phyloP scores from a whole-genome alignment of 2,113 vertebrate species.

The Tor tambroides region DNA sequence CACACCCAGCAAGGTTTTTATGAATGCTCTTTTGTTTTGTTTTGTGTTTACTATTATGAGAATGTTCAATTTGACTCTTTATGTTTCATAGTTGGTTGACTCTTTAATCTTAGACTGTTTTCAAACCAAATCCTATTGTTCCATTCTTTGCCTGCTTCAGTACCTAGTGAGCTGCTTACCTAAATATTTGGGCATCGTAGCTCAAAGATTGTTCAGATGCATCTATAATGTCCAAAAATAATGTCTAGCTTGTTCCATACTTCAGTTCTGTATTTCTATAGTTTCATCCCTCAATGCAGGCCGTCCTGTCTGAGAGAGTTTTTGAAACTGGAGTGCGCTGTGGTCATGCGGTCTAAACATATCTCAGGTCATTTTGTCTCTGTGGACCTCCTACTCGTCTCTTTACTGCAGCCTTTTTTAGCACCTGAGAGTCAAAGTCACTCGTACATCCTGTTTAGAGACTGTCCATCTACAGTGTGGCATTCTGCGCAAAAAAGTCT shows the following conservation, averaged over 20 bases:
- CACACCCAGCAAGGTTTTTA: constrained; percentile 82
- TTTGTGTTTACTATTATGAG: background rate
- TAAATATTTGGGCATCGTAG: background rate
- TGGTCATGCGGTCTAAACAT: constrained; percentile 29
- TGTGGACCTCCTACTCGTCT: background rate
- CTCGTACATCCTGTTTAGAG: background rate
- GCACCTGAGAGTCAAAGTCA: background rate
- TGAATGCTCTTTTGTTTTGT: background rate
- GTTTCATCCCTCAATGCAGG: background rate
- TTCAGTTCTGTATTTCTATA: background rate
- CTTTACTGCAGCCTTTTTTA: background rate
- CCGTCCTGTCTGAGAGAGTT: background rate
- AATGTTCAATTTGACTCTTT: background rate
- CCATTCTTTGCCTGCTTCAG: background rate
- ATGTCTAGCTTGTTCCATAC: background rate
- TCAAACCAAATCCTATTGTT: background rate
- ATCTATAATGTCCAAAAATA: background rate
- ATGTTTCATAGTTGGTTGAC: no score
- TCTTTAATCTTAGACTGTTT: background rate
- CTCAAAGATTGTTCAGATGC: background rate
- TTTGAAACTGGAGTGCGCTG: background rate
- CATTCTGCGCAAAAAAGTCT: background rate
- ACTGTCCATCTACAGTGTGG: background rate
- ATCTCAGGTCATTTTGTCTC: constrained; percentile 25
- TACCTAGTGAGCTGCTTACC: background rate